Percentiles rank a stretch among this genome's conserved stretches.
These are phyloP conservation scores for Leptinotarsa rubiginosa DNA, from an alignment of 2,888 invertebrate genomes.

Conservation along the genomic window DNA sequence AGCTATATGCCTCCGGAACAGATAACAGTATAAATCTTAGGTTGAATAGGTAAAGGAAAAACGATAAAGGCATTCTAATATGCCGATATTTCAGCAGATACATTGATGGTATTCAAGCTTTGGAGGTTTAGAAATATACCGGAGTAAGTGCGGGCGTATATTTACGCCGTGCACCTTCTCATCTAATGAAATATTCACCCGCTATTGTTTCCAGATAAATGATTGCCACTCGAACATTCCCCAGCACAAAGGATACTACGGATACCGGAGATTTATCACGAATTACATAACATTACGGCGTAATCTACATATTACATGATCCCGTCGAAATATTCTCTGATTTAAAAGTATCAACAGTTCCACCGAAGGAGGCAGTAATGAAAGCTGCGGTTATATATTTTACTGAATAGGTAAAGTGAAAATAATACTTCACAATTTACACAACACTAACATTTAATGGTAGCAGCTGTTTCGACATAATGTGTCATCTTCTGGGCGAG, in stretches of 20 bases:
- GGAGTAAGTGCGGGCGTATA: conserved; percentile 47
- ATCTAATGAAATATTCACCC: conserved; percentile 57
- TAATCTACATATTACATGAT: conserved; percentile 50
- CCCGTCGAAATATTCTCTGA: conserved; percentile 34
- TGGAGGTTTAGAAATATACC: conserved; percentile 30
- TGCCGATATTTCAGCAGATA: conserved; percentile 40
- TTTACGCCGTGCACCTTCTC: conserved; percentile 53
- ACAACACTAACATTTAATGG: no score
- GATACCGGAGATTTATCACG: conserved; percentile 55
- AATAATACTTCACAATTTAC: no score
- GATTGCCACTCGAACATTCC: conserved; percentile 57
- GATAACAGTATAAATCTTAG: conserved; percentile 35
- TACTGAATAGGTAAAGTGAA: no score
- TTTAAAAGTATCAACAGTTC: conserved; percentile 3
- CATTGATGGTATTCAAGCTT: conserved; percentile 25
- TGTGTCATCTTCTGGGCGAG: no score
- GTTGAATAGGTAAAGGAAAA: conserved; percentile 36
- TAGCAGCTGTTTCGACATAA: no score
- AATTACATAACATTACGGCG: conserved; percentile 54
- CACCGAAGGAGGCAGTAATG: not conserved
- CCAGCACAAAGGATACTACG: conserved; percentile 54
- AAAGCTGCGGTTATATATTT: not conserved
- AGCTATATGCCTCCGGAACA: conserved; percentile 31
- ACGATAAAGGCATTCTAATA: conserved; percentile 44
- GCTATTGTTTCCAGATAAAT: conserved; percentile 57